phyloP scores from a whole-genome alignment of 2,797 vertebrate genomes.

The Gallinago stenura region DNA sequence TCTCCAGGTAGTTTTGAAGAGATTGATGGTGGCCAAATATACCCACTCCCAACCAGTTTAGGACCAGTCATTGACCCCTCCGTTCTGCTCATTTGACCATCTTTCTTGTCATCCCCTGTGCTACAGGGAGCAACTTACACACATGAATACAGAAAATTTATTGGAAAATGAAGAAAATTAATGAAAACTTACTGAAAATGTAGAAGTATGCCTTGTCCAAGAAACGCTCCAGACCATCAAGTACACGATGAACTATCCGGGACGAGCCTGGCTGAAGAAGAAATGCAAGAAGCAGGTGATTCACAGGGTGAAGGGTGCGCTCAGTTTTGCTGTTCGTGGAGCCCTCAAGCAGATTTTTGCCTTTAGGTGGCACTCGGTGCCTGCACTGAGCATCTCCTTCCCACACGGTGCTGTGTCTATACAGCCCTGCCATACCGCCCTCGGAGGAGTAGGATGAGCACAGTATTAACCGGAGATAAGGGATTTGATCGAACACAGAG shows the following conservation, averaged over 20 bases:
- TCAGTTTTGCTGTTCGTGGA: not conserved
- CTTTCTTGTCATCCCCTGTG: not conserved
- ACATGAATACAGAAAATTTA: not conserved
- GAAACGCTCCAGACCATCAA: not conserved
- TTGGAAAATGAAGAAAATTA: not conserved
- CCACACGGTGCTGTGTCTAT: not conserved
- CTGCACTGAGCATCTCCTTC: rapidly evolving
- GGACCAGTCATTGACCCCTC: not conserved
- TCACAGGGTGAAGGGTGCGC: not conserved
- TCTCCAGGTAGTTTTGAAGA: not conserved
- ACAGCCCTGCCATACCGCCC: not conserved
- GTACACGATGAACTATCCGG: not conserved
- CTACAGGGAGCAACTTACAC: not conserved
- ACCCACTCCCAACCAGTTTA: rapidly evolving
- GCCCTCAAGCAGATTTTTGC: not conserved
- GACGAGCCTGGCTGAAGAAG: not conserved
- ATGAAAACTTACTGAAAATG: not conserved
- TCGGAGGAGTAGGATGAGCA: rapidly evolving
- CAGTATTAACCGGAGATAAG: not conserved
- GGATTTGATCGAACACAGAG: not conserved
- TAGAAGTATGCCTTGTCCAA: not conserved
- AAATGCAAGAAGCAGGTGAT: not conserved
- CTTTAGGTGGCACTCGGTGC: conserved; percentile 45
- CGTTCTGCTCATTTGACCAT: not conserved
- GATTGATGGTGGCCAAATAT: not conserved